These are phyloP conservation scores for Melanargia galathea DNA, from an alignment of 2,888 invertebrate species.

Conservation along the genomic window DNA sequence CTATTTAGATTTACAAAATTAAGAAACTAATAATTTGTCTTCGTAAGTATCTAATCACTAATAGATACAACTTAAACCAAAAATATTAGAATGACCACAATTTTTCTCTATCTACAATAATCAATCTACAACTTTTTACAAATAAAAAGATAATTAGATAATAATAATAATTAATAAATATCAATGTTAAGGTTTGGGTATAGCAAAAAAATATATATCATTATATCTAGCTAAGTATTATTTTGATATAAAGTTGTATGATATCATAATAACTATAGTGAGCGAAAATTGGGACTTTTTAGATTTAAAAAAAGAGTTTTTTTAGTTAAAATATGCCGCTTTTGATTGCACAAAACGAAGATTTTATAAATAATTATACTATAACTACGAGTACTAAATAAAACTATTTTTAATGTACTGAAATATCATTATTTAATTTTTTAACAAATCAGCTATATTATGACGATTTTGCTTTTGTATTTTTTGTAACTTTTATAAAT, in stretches of 20 bases:
- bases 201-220: no score
- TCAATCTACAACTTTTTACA: slow-evolving; percentile 11
- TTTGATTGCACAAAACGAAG: slow-evolving; percentile 10
- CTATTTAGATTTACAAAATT: slow-evolving; percentile 7
- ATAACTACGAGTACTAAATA: not conserved
- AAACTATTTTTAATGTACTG: not conserved
- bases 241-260: not conserved
- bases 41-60: no score
- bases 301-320: not conserved
- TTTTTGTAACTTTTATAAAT: no score
- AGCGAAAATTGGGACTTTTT: not conserved
- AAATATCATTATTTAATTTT: not conserved
- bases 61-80: not conserved
- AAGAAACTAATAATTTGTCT: not conserved
- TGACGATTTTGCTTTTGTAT: not conserved
- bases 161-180: not conserved
- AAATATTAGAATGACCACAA: not conserved
- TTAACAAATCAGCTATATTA: not conserved
- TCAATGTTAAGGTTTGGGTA: no score
- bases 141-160: not conserved
- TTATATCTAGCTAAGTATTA: no score
- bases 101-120: slow-evolving; percentile 5
- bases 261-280: not conserved
- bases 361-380: not conserved
- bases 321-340: not conserved